Evolutionary conservation across 2,113 vertebrate genomes (phyloP).

Genomic region (Hylia prasina): DNA sequence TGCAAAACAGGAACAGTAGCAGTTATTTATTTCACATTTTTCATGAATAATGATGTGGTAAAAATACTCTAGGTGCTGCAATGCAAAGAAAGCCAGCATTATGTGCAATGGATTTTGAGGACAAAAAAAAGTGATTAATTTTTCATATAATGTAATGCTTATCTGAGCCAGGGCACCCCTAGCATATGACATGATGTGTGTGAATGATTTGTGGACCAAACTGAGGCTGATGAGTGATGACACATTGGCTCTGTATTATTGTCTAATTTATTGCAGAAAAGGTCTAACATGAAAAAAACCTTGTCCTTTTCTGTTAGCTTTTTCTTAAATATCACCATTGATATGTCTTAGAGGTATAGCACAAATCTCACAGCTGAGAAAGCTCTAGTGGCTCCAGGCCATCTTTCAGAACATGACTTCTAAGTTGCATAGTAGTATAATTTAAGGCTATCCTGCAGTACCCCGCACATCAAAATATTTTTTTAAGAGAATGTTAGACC

Average conservation of each 20-base stretch:
- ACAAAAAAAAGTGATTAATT: background rate
- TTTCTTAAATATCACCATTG: background rate
- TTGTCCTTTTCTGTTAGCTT: background rate
- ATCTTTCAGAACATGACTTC: background rate
- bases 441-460: background rate
- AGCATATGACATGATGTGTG: background rate
- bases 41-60: background rate
- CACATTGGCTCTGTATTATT: background rate
- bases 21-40: background rate
- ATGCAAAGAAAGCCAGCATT: background rate
- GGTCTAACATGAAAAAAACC: background rate
- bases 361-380: background rate
- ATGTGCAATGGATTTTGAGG: background rate
- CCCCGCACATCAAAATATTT: background rate
- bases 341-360: background rate
- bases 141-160: background rate
- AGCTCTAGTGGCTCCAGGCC: background rate
- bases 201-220: background rate
- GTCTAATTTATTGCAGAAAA: background rate
- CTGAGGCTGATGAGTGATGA: background rate
- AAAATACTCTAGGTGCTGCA: background rate
- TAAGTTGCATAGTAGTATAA: background rate
- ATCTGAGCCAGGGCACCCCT: background rate
- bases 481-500: background rate
- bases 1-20: background rate